Evolutionary conservation across 2,797 vertebrate species (phyloP), one percentile per base, ranked within the genome.

Genomic region (Chelonia mydas): DNA sequence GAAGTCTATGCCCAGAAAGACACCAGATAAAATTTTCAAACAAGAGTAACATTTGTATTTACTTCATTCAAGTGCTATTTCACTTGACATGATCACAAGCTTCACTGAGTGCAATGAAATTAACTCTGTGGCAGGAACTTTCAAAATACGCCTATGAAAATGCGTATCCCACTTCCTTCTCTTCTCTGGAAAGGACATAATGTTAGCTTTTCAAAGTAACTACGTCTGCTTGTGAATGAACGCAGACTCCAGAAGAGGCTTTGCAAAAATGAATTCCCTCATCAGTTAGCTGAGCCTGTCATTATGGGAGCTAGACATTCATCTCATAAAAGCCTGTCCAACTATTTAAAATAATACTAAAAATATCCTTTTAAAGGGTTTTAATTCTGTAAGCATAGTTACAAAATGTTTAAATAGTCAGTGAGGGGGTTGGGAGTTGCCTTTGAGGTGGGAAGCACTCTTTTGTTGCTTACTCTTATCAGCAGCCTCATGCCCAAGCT

Each of bases 111-210:
- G 51, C 84, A 94, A 59, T 93, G 88, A 94, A 97, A 94, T 2
- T 23, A 95, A 96, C 94, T 93, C 65, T 89, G 53, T 55, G 81
- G 72, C 83, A 95, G 92, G 95, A 96, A 94, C 81, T 87, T 95
- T 90, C 55, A 55, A 92, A 96, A 79, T 47, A 84, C 81, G 84
- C 93, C 53, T 89, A 83, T 84, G 91, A 96, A 95, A 97, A 28
- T 80, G 91, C 19, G 59, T 59, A 81, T 80, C 90, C 91, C 83
- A 93, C n/a, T 89, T 87, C 25, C 51, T 12, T 3, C 54, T 7
- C 33, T 54, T 84, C 28, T 85, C 91, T 76, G 84, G 72, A 92
- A 53, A 68, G 88, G 74, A 81, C 81, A 84, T 33, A 45, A 45
- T 21, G 78, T 81, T 83, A 90, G 82, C 50, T 91, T 90, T 87